These are phyloP conservation scores for Cheilosia vulpina DNA, from an alignment of 2,888 invertebrate species.

Conservation along the genomic window DNA sequence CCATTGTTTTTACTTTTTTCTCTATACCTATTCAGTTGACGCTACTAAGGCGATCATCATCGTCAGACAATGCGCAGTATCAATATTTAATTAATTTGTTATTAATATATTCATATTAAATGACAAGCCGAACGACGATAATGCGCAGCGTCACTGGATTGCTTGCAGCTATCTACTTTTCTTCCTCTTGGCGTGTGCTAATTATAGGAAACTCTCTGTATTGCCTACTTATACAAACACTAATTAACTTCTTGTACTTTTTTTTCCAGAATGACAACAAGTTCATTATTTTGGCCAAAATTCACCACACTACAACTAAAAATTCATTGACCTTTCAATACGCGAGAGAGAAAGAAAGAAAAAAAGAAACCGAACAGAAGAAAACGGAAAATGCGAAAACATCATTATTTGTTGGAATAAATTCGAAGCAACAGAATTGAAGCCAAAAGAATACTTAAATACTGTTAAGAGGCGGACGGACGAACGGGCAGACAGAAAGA, in stretches of 20 bases:
- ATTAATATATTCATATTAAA: slow-evolving; percentile 30
- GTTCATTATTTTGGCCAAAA: slow-evolving; percentile 26
- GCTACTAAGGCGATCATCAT: slow-evolving; percentile 6
- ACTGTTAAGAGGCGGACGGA: slow-evolving; percentile 5
- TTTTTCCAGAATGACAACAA: slow-evolving; percentile 50
- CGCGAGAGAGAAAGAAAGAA: not conserved
- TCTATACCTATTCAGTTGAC: slow-evolving; percentile 5
- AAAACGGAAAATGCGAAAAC: slow-evolving; percentile 61
- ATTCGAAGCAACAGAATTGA: slow-evolving; percentile 28
- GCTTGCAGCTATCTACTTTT: slow-evolving; percentile 9
- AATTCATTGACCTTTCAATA: slow-evolving; percentile 46
- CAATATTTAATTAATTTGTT: slow-evolving; percentile 43
- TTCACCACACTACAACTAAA: slow-evolving; percentile 30
- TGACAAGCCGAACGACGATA: slow-evolving; percentile 21
- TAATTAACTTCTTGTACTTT: slow-evolving; percentile 30
- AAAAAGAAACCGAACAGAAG: slow-evolving; percentile 1
- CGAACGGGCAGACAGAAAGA: slow-evolving; percentile 18
- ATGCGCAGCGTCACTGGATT: slow-evolving; percentile 4
- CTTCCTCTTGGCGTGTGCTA: slow-evolving; percentile 4
- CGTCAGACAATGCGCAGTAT: slow-evolving; percentile 24
- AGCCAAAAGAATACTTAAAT: slow-evolving; percentile 29
- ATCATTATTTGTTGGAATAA: slow-evolving; percentile 38
- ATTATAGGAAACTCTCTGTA: slow-evolving; percentile 24
- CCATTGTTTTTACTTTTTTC: slow-evolving; percentile 1
- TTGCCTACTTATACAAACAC: not conserved